Conservation (phyloP, 2,797 vertebrate species). For the Dryobates pubescens region DNA sequence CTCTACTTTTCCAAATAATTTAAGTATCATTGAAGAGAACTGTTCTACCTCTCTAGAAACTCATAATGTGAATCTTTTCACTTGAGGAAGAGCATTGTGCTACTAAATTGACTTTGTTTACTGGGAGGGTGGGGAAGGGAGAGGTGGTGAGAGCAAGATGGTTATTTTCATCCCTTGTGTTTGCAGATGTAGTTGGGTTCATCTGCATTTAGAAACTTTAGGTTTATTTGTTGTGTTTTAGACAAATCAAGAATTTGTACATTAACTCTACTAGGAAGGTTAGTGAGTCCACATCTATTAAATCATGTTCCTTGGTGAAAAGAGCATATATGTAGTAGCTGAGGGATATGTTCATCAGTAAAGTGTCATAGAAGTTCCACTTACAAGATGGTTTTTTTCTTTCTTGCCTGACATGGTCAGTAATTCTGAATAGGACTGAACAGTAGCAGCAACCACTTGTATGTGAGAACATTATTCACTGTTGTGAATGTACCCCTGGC, state of each 20-base stretch:
- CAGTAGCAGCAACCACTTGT: background rate
- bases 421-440: background rate
- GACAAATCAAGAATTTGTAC: background rate
- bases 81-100: background rate
- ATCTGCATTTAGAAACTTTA: background rate
- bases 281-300: background rate
- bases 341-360: background rate
- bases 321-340: background rate
- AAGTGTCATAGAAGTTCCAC: background rate
- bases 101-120: background rate
- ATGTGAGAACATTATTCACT: background rate
- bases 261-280: background rate
- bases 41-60: background rate
- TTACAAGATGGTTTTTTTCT: background rate
- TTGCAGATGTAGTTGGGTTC: background rate
- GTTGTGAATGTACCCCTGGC: background rate
- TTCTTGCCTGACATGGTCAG: background rate
- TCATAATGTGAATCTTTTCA: background rate
- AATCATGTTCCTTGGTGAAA: background rate
- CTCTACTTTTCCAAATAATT: background rate
- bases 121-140: background rate
- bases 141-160: background rate
- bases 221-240: background rate
- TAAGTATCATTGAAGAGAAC: background rate
- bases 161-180: background rate